phyloP scores from a whole-genome alignment of 2,113 vertebrate genomes.

The Phylloscopus trochilus region DNA sequence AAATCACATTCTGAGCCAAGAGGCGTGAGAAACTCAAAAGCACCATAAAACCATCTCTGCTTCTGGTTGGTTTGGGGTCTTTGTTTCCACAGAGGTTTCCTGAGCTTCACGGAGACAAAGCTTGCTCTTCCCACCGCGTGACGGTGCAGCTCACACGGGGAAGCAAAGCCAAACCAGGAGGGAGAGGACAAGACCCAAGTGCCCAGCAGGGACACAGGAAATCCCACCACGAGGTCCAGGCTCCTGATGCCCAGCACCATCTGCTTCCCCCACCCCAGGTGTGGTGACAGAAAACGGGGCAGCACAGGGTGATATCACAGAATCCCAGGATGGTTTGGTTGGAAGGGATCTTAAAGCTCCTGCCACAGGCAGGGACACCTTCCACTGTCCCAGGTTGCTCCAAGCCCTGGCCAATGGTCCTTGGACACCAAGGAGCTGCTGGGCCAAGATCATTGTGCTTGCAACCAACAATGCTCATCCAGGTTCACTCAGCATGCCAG shows the following conservation, averaged over 20 bases:
- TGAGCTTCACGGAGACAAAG: neutral
- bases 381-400: accelerated
- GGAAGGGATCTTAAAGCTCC: neutral
- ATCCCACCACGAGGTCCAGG: neutral
- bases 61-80: neutral
- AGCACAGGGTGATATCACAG: neutral
- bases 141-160: neutral
- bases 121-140: neutral
- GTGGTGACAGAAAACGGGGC: neutral
- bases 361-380: neutral
- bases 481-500: accelerated
- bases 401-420: neutral
- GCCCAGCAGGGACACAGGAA: neutral
- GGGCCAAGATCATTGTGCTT: neutral
- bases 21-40: neutral
- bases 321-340: neutral
- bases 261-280: neutral
- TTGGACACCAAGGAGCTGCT: neutral
- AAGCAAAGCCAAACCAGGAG: neutral
- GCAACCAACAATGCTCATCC: neutral
- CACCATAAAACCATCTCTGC: neutral
- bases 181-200: neutral
- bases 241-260: neutral
- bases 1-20: neutral
- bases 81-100: neutral